Conservation (phyloP, 2,888 invertebrate species). For the Lasioglossum vierecki region DNA sequence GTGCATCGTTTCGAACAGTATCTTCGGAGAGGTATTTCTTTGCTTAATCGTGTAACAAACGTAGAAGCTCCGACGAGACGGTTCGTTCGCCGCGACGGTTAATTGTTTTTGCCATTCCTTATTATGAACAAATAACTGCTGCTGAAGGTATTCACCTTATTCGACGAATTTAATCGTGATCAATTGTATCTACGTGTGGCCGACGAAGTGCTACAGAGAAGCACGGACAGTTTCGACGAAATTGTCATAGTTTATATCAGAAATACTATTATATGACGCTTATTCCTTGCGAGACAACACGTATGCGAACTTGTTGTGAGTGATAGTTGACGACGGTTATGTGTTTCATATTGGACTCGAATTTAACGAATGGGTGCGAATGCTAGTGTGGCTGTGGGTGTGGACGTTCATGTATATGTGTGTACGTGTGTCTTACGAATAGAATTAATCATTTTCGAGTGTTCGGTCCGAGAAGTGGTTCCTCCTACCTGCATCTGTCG, state of each 20-base stretch:
- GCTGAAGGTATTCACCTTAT: not conserved
- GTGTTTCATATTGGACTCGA: conserved; percentile 29
- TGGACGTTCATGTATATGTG: not conserved
- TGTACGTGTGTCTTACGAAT: not conserved
- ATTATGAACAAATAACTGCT: not conserved
- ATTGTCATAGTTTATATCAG: conserved; percentile 46
- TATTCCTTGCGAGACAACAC: conserved; percentile 43
- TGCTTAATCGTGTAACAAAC: conserved; percentile 36
- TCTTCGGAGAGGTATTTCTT: conserved; percentile 28
- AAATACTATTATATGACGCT: conserved; percentile 54
- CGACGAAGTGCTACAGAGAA: not conserved
- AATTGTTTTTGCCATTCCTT: conserved; percentile 2
- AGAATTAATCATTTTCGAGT: conserved; percentile 27
- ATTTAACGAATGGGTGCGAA: not conserved
- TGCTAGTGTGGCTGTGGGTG: conserved; percentile 2
- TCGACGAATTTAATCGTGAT: not conserved
- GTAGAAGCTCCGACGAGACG: conserved; percentile 27
- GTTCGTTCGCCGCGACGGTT: not conserved
- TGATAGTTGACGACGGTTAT: conserved; percentile 34
- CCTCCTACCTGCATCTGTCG: conserved; percentile 44
- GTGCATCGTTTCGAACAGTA: conserved; percentile 33
- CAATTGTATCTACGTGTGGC: not conserved
- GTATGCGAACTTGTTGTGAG: conserved; percentile 31
- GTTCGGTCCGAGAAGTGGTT: conserved; percentile 9
- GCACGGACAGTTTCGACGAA: conserved; percentile 19